Base-by-base conservation (phyloP, 2,797 vertebrate genomes). In the Coregonus suidteri region DNA sequence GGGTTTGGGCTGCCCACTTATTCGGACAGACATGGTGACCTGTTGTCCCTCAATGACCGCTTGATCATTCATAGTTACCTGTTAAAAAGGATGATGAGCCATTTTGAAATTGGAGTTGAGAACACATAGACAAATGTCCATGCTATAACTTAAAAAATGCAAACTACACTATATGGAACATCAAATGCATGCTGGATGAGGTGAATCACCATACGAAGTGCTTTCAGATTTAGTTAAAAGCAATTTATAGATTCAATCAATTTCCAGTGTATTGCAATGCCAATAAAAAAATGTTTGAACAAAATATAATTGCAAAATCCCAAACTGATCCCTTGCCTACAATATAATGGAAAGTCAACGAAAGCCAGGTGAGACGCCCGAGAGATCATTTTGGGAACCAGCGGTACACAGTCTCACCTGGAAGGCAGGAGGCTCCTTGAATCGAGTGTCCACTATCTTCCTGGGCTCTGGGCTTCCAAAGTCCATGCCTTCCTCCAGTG, bases 1-100 rank as follows among this genome's bases (percentile, higher is more conserved):
- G 4, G 98, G 98, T 90, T 98, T 99, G 79, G 98, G 98, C 75
- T 99, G 97, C 37, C 98, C 98, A 77, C 89, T 94, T 71, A 97
- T 95, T 0, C 94, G 91, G 81, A 99, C 96, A 0, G 94, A 96
- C 94, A 99, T 95, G 86, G 92, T 95, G 84, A 98, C 96, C 79
- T 99, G 97, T 85, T 98, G 97, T 77, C 97, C 98, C 89, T 98
- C 97, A 81, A 94, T 90, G 75, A 98, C 96, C 0, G 89, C 91
- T 89, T 98, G 98, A 85, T 99, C 96, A 7, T 79, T 94, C 82
- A 98, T 90, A 66, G 94, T 92, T 82, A 93, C 94, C 98, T 99
- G 89, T 81, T 70, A 51, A 71, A 37, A 34, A 14, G 18, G 67
- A 34, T 54, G 25, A 9, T 25, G 15, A 71, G 25, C 11, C 11